phyloP scores from a whole-genome alignment of 2,797 vertebrate species.

The Coregonus ussuriensis region DNA sequence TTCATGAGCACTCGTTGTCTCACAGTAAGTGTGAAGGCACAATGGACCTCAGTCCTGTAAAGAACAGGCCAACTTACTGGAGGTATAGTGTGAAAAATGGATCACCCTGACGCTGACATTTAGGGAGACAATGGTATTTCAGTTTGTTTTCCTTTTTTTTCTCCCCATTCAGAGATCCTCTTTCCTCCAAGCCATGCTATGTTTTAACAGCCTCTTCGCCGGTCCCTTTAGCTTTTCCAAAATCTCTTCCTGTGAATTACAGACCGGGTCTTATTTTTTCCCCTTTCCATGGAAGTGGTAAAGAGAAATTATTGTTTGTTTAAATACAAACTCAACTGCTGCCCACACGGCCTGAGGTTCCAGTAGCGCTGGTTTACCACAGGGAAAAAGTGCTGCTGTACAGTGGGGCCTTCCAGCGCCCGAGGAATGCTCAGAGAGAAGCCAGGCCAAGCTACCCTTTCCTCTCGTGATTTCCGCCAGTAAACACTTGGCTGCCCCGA shows the following conservation, averaged over 20 bases:
- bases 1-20: background rate
- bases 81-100: background rate
- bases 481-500: background rate
- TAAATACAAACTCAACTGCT: conserved; percentile 76
- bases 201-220: conserved; percentile 73
- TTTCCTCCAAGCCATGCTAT: conserved; percentile 50
- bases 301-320: conserved; percentile 76
- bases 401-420: conserved; percentile 40
- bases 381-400: conserved; percentile 75
- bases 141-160: background rate
- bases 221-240: conserved; percentile 55
- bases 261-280: conserved; percentile 61
- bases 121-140: conserved; percentile 52
- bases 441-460: conserved; percentile 52
- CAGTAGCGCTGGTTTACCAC: conserved; percentile 73
- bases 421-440: conserved; percentile 59
- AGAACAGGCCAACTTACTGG: background rate
- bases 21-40: background rate
- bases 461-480: conserved; percentile 54
- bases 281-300: conserved; percentile 69
- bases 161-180: conserved; percentile 35
- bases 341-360: conserved; percentile 64
- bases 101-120: conserved; percentile 4
- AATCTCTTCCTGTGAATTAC: conserved; percentile 71
- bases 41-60: background rate